Evolutionary conservation across 1,140 invertebrate species (phyloP), one percentile per base, ranked within the genome.

Genomic region (Meteorus sp.): DNA sequence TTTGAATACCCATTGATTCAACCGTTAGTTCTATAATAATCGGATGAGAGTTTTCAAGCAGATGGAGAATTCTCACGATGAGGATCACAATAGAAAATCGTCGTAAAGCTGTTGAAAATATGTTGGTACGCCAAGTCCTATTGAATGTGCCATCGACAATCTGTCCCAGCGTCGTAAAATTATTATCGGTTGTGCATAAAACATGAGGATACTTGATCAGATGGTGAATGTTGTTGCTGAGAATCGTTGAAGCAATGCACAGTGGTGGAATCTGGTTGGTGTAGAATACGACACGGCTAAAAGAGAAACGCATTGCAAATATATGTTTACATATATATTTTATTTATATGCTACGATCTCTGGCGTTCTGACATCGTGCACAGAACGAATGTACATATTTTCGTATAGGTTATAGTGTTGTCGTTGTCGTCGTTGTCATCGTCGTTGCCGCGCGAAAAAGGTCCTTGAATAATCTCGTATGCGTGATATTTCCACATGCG

Each of bases 171-270:
- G 65, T 74, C 66, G 65, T 74, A 73, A 76, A 75, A 74, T 73
- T 72, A 71, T 74, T 66, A 71, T 69, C 65, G 65, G 57, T 59
- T 66, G 73, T 74, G 73, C 72, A 77, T 77, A 75, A 77, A 77
- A 77, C 71, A 74, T 75, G 75, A 76, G 54, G 58, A 65, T 57
- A 61, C 61, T 68, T 68, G 64, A 58, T 23, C 35, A 27, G 9
- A 29, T 25, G 29, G 4, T 9, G n/a, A 23, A 56, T 25, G 33
- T 19, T 31, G 35, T 19, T 9, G 6, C 22, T 69, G 56, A 60
- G 62, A 65, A 64, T 66, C 62, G 66, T 68, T 64, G 66, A 66
- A 64, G 65, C 61, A n/a, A n/a, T n/a, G 15, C 41, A 44, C 57
- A 60, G 61, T 59, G 56, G 61, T 54, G 43, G 29, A 57, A 56